Base-by-base conservation (phyloP, 2,113 vertebrate genomes). In the Tinamus guttatus region DNA sequence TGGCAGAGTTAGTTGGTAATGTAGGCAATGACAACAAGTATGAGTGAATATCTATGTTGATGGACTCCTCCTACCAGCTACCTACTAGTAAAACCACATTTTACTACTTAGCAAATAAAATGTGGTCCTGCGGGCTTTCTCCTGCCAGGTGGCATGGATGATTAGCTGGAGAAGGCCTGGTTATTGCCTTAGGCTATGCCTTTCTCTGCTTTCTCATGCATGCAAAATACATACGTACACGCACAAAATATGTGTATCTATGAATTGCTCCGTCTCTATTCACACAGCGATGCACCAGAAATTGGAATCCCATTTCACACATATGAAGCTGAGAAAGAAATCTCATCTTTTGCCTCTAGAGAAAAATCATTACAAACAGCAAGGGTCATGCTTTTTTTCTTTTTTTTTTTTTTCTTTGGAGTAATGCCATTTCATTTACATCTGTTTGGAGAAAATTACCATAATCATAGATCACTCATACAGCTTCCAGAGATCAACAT, bases 211-310 rank as follows among this genome's bases (percentile, higher is more conserved):
- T n/a, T 52, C 21, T 49, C 17, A 58, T 18, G 32, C 17, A 38
- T 24, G 34, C 17, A 30, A 13, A 36, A 7, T 25, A 63, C 34
- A 62, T 21, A 21, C 11, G 60, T 24, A 24, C 60, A 36, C 22
- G 6, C 27, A 45, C n/a, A 51, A 28, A 3, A 36, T 1, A 1
- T 0, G 5, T 63, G 13, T 13, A 20, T 20, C 49, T 77, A 64
- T n/a, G 85, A 81, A 59, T 2, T 63, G 11, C 16, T 80, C n/a
- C 34, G 21, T 67, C 59, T 63, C 34, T 0, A 0, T 0, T 2
- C 30, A 20, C 13, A 4, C 30, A 40, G 32, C 21, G 52, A 70
- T 43, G 43, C 22, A 63, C 20, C 45, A 67, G n/a, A 85, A 41
- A 70, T 36, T 83, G 49, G 30, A 40, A 70, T 78, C 45, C 77